Evolutionary conservation across 2,797 vertebrate genomes (phyloP), one percentile per base, ranked within the genome.

Genomic region (Spinus pinus): DNA sequence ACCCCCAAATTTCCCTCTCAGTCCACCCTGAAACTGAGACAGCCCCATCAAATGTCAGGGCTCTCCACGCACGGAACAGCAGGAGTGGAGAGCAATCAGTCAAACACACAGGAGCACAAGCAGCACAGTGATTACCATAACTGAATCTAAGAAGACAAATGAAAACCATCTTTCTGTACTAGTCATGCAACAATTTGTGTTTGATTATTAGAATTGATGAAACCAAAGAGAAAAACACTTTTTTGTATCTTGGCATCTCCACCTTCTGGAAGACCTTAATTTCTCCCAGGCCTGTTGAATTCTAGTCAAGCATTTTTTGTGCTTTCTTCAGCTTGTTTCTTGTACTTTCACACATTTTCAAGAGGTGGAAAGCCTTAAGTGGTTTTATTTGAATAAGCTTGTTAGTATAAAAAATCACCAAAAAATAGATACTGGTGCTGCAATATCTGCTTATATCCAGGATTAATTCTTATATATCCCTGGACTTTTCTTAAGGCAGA

Each of bases 131-230:
- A 93, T 94, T 95, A 89, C 50, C 56, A 67, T 79, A 95, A 86
- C 60, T 49, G 88, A 88, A 93, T 84, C 71, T 73, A 85, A 70
- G 74, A 92, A 70, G 41, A 93, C 24, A 92, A 87, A 95, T 88
- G 83, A 79, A 96, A 95, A 80, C 46, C 35, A 67, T 93, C 74
- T 87, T 90, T 94, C 74, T 80, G 31, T 79, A 69, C 58, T 75
- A 88, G 70, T 72, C 10, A 0, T 61, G 83, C 60, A 94, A 95
- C 33, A 77, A 53, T 90, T 90, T 90, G 37, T 91, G 71, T 70
- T 88, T 90, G 51, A 47, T 85, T 89, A 82, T 88, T 85, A 88
- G n/a, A 95, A 86, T 1, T 64, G 64, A 95, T 85, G 71, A 20
- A 92, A 85, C 6, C 42, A 74, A 70, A 89, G 54, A 65, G 15